phyloP scores from a whole-genome alignment of 2,888 invertebrate genomes.

The Entomobrya multifasciata region DNA sequence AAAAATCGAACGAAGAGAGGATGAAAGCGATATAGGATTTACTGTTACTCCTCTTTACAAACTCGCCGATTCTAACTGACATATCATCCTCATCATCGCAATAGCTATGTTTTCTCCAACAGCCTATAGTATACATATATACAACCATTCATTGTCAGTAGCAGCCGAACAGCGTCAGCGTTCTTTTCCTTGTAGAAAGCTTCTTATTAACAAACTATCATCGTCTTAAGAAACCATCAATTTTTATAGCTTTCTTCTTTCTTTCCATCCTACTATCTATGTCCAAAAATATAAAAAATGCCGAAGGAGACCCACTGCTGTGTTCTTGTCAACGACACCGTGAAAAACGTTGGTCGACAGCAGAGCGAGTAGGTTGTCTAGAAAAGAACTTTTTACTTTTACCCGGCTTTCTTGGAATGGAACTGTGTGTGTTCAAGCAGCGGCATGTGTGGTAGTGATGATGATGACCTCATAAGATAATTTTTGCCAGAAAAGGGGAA shows the following conservation, averaged over 20 bases:
- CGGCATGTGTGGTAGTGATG: not conserved
- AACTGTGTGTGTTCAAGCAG: not conserved
- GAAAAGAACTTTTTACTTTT: slow-evolving; percentile 17
- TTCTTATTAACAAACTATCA: slow-evolving; percentile 14
- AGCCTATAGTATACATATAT: not conserved
- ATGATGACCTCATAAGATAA: slow-evolving; percentile 46
- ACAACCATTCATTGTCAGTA: slow-evolving; percentile 30
- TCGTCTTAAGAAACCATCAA: slow-evolving; percentile 26
- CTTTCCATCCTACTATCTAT: not conserved
- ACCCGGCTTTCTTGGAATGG: slow-evolving; percentile 1
- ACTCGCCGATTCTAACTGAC: slow-evolving; percentile 13
- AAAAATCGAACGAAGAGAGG: slow-evolving; percentile 30
- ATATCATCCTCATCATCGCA: not conserved
- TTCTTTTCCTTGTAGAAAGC: no score
- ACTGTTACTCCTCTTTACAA: slow-evolving; percentile 3
- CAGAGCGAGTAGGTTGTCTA: no score
- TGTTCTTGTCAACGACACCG: slow-evolving; percentile 41
- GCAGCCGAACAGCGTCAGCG: not conserved
- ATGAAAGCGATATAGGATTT: slow-evolving; percentile 21
- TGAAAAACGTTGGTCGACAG: slow-evolving; percentile 23
- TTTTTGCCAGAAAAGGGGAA: not conserved
- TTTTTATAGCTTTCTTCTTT: slow-evolving; percentile 16
- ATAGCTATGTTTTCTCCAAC: not conserved
- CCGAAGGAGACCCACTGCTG: slow-evolving; percentile 25
- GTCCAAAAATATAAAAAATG: not conserved